These are phyloP conservation scores for Carassius gibelio DNA, from an alignment of 2,113 vertebrate species.

Conservation along the genomic window DNA sequence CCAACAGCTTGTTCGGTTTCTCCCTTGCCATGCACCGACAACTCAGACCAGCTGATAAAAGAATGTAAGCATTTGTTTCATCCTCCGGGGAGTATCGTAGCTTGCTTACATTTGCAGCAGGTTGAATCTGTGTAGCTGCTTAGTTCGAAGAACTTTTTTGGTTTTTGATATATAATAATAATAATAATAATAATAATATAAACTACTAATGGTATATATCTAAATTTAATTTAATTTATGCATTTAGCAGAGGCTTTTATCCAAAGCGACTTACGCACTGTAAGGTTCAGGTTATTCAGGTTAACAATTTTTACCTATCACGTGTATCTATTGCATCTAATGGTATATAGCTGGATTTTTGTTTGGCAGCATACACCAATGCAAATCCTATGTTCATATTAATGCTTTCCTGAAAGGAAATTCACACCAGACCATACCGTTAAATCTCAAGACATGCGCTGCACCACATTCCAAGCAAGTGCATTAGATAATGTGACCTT, in stretches of 20 bases:
- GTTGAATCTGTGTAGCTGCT: not conserved
- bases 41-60: constrained; percentile 78
- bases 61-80: constrained; percentile 80
- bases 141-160: not conserved
- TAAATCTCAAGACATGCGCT: not conserved
- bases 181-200: no score
- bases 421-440: not conserved
- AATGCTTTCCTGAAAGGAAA: not conserved
- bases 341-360: not conserved
- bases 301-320: no score
- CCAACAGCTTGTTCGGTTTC: constrained; percentile 89
- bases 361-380: not conserved
- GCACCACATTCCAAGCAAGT: not conserved
- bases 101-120: not conserved
- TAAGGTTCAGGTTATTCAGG: no score
- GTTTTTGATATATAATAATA: no score
- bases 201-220: no score
- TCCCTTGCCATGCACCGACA: constrained; percentile 92
- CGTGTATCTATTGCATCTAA: no score
- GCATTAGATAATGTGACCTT: not conserved
- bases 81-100: not conserved
- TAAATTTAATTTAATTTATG: no score
- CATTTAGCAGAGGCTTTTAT: no score
- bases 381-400: not conserved
- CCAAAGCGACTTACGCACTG: no score